Conservation (phyloP, 2,113 vertebrate species). For the Ciconia boyciana region DNA sequence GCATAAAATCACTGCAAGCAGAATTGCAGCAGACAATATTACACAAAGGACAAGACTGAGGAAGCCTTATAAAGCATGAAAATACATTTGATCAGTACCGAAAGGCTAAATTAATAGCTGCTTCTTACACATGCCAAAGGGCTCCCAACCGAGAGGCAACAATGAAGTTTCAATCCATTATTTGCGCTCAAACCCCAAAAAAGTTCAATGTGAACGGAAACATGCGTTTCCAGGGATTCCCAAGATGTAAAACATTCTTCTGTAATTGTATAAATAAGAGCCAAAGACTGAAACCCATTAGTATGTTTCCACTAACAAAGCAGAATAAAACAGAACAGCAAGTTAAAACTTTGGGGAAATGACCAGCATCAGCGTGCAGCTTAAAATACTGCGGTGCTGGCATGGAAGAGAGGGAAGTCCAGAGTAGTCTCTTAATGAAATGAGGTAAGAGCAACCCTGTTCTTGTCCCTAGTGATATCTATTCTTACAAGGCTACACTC, state of each 20-base stretch:
- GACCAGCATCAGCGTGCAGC: background rate
- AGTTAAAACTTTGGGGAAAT: constrained; percentile 7
- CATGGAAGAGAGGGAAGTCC: background rate
- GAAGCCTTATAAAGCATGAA: constrained; percentile 48
- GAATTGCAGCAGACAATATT: background rate
- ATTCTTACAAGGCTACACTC: background rate
- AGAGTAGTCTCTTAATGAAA: background rate
- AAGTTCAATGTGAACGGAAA: constrained; percentile 33
- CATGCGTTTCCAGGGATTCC: constrained; percentile 48
- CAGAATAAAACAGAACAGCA: constrained; percentile 17
- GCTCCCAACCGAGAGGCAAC: constrained; percentile 29
- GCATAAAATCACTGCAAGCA: background rate
- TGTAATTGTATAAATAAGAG: constrained; percentile 32
- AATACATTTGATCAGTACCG: constrained; percentile 32
- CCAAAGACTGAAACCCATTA: constrained; percentile 34
- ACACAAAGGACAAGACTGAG: background rate
- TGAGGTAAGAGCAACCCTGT: background rate
- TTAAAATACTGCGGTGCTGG: background rate
- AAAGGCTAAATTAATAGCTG: constrained; percentile 46
- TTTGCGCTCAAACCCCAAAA: constrained; percentile 14
- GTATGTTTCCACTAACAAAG: constrained; percentile 21
- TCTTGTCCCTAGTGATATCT: background rate
- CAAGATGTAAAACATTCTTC: constrained; percentile 51
- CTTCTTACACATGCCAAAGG: constrained; percentile 35
- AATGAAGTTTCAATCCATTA: constrained; percentile 48